Evolutionary conservation across 2,113 vertebrate species (phyloP), one percentile per base, ranked within the genome.

Genomic region (Pygoscelis antarcticus): DNA sequence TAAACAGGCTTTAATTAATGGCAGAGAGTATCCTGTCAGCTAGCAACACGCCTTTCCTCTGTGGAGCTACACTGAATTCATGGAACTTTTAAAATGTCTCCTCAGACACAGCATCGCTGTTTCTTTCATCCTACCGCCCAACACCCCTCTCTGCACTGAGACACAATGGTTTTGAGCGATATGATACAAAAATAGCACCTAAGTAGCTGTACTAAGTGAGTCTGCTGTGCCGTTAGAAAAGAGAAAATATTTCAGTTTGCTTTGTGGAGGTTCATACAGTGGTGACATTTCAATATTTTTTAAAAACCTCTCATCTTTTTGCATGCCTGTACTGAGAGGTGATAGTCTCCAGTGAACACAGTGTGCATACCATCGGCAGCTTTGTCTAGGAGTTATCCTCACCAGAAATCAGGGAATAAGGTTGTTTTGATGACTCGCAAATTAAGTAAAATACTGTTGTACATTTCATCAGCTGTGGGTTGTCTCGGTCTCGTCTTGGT

Each of bases 1-100:
- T 94, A 96, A 96, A 96, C 91, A 95, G 91, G 61, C 15, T 96
- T 93, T 94, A 96, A 96, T 97, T 95, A 96, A 90, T 74, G 68
- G 46, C 78, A 95, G 74, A 80, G 36, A 72, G 58, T 49, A 70
- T 58, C 72, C 68, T 14, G 6, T 66, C 84, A 85, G 84, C 49
- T 74, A 91, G 38, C 54, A 91, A 5, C 14, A 6, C n/a, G 76
- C 38, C 40, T 38, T 71, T 78, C 51, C 62, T 95, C 71, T 80
- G 32, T 40, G 75, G 38, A 70, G 46, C 58, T 90, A 54, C 1
- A 1, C 17, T 49, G 36, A 94, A 93, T 69, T 91, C 68, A 69
- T 34, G 75, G 46, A 2, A 26, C 75, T 95, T 96, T 96, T 75
- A 83, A 86, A 95, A 94, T 80, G 29, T 5, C 49, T 94, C 64